A percentile compares a stretch with the other conserved stretches of the same genome.
phyloP scores from a whole-genome alignment of 2,888 invertebrate genomes.

The Meliscaeva auricollis region DNA sequence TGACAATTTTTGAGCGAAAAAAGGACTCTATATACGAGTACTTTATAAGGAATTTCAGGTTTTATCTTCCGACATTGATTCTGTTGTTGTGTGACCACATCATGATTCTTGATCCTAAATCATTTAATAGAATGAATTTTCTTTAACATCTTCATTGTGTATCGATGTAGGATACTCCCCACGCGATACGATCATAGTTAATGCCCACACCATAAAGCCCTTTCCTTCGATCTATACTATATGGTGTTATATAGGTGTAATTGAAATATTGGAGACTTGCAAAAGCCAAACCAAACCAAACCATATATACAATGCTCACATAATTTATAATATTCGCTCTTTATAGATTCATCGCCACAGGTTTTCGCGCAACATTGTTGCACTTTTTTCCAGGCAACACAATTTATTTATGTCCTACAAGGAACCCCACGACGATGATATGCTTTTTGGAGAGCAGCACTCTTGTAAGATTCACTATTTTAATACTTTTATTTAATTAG shows the following conservation, averaged over 20 bases:
- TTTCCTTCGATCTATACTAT: not conserved
- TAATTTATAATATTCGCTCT: constrained; percentile 57
- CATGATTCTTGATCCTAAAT: constrained; percentile 19
- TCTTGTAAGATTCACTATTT: not conserved
- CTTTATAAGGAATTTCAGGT: no score
- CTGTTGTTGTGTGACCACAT: not conserved
- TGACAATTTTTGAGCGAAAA: no score
- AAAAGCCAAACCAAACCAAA: not conserved
- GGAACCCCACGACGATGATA: constrained; percentile 53
- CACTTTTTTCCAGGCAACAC: constrained; percentile 42
- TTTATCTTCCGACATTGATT: not conserved
- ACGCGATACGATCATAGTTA: constrained; percentile 3
- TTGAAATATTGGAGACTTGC: constrained; percentile 11
- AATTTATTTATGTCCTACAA: constrained; percentile 59
- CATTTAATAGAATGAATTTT: not conserved
- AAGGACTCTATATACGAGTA: no score
- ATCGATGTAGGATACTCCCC: not conserved
- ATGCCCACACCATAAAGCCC: constrained; percentile 3
- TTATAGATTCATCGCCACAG: constrained; percentile 48
- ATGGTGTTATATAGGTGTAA: not conserved
- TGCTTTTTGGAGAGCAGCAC: constrained; percentile 17
- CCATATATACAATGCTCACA: constrained; percentile 17
- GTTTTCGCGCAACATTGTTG: constrained; percentile 62
- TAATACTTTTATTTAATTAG: not conserved
- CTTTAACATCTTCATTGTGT: constrained; percentile 13